phyloP scores from a whole-genome alignment of 2,888 invertebrate species.

The Aphidius colemani region DNA sequence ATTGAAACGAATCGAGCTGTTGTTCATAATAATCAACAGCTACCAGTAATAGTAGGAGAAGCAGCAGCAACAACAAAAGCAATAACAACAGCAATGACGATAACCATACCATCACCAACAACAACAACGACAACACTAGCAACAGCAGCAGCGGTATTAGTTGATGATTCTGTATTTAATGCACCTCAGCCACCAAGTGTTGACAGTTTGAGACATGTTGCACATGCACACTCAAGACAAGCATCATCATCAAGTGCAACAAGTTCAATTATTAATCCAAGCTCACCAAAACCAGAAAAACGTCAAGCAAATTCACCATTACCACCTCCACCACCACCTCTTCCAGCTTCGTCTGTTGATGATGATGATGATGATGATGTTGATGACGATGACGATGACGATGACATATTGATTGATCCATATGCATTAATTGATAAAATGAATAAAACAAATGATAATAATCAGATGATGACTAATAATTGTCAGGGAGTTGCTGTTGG shows the following conservation, averaged over 20 bases:
- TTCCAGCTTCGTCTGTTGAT: constrained; percentile 71
- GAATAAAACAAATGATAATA: constrained; percentile 45
- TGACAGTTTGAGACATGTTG: constrained; percentile 66
- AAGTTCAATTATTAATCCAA: constrained; percentile 74
- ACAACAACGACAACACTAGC: too few relatives aligned
- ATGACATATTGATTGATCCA: too few relatives aligned
- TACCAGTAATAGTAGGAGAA: too few relatives aligned
- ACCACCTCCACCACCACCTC: constrained; percentile 80
- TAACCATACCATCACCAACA: too few relatives aligned
- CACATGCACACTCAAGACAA: constrained; percentile 68
- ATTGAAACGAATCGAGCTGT: constrained; percentile 57
- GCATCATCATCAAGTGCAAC: constrained; percentile 76
- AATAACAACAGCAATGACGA: too few relatives aligned
- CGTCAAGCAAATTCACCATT: constrained; percentile 87
- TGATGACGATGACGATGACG: not conserved
- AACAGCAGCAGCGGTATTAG: not conserved
- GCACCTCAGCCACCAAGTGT: constrained; percentile 68
- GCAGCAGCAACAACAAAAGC: too few relatives aligned
- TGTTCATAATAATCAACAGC: constrained; percentile 40
- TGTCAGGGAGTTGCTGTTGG: constrained; percentile 43
- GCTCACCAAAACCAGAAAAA: constrained; percentile 88
- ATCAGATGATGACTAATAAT: too few relatives aligned
- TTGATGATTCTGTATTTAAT: constrained; percentile 50
- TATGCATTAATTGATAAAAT: constrained; percentile 58
- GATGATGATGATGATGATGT: constrained; percentile 65